Conservation (phyloP, 2,113 vertebrate genomes). For the Eublepharis macularius region DNA sequence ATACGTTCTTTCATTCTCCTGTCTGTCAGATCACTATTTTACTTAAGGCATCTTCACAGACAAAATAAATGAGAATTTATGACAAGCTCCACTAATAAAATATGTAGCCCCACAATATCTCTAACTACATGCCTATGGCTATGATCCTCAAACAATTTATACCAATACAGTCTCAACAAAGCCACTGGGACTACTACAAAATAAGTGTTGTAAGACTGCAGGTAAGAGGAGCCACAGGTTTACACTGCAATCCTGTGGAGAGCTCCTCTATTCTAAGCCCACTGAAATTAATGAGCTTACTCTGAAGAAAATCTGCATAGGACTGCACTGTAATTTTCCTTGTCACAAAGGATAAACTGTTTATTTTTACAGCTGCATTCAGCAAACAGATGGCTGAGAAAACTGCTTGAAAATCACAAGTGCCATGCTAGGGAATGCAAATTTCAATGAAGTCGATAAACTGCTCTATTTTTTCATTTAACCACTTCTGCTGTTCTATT, state of each 20-base stretch:
- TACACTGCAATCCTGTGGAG: too few relatives aligned
- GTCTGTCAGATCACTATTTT: background rate
- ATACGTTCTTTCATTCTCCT: background rate
- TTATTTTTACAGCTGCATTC: background rate
- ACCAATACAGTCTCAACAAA: background rate
- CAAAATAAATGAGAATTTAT: background rate
- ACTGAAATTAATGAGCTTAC: too few relatives aligned
- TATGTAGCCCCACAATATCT: background rate
- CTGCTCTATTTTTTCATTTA: background rate
- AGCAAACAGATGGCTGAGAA: background rate
- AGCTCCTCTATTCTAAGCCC: too few relatives aligned
- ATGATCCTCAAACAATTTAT: background rate
- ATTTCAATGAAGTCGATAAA: background rate
- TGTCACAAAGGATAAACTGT: background rate
- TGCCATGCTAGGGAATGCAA: background rate
- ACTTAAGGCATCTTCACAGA: background rate
- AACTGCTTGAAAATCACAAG: background rate
- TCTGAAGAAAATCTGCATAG: too few relatives aligned
- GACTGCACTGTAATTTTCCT: background rate
- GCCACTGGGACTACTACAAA: background rate
- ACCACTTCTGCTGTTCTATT: background rate
- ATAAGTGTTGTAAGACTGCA: background rate
- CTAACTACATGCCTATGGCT: background rate
- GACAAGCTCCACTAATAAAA: background rate
- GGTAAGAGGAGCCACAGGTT: background rate